A percentile compares a stretch with the other conserved stretches of the same genome.
These are phyloP conservation scores for Gracilinanus agilis DNA, from an alignment of 2,113 vertebrate species.

Conservation along the genomic window DNA sequence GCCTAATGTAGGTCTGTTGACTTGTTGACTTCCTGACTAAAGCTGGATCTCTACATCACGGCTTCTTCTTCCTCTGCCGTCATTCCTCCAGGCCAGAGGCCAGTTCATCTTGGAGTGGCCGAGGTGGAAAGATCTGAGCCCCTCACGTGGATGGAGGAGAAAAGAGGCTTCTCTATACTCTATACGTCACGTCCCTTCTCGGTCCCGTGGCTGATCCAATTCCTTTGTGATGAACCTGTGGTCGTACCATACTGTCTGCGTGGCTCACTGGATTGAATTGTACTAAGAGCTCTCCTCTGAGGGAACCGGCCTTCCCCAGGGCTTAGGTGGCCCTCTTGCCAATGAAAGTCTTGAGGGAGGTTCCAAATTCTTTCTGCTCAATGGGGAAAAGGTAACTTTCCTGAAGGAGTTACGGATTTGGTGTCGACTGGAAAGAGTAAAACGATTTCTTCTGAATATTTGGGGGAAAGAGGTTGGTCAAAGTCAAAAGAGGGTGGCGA, in stretches of 20 bases:
- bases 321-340: neutral
- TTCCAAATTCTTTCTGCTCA: neutral
- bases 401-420: no score
- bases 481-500: neutral
- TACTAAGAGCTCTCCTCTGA: neutral
- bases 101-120: neutral
- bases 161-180: slow-evolving; percentile 44
- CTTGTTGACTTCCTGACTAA: neutral
- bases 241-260: slow-evolving; percentile 17
- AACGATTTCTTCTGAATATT: neutral
- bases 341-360: neutral
- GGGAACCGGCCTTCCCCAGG: slow-evolving; percentile 20
- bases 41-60: neutral
- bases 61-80: neutral
- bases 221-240: slow-evolving; percentile 22
- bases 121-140: slow-evolving; percentile 5
- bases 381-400: no score
- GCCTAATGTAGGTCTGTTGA: neutral
- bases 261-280: neutral
- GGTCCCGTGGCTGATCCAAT: slow-evolving; percentile 4
- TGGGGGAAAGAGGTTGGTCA: neutral
- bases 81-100: neutral
- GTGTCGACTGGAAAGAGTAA: no score
- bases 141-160: slow-evolving; percentile 31
- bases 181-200: slow-evolving; percentile 21